Base-by-base conservation (phyloP, 2,888 invertebrate genomes). In the Drosophila acutilabella region DNA sequence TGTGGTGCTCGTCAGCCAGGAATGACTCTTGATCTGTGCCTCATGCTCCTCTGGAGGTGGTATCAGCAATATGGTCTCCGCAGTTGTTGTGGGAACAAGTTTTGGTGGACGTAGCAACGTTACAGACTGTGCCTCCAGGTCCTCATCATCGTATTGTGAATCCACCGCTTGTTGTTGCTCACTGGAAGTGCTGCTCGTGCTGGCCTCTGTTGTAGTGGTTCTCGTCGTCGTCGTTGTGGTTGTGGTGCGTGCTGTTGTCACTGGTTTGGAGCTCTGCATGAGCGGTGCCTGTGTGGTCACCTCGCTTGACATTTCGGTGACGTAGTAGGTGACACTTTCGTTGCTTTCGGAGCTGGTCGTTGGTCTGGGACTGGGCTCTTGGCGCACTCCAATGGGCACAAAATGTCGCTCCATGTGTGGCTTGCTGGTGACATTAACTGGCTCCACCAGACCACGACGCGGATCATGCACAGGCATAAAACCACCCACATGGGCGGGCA, bases 401-500 rank as follows among this genome's bases (percentile, higher is more conserved):
- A 87, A 86, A 11, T 82, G 71, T 4, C 83, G 81, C 30, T 80
- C 75, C 36, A 65, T 51, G 4, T 77, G 62, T 1, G 62, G 70
- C 38, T 71, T 82, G 33, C 50, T 65, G 26, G 85, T 71, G n/a
- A 94, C 58, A 40, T 85, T 82, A 1, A 91, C 74, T 0, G 78
- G 76, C 62, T 91, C 89, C 0, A 91, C 80, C 8, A 81, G 54
- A 0, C 90, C 91, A 4, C 85, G 84, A 2, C 89, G 81, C 13
- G 91, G 91, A 84, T 91, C 89, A 89, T 93, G 90, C 18, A 95
- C 95, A 0, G 97, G 97, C 89, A 94, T 94, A 84, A 97, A 97
- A 7, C 96, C 96, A 40, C 96, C 95, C 68, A 94, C 79, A 53
- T 94, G 94, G 41, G 95, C 95, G 1, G 96, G 96, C 16, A 96